phyloP scores from a whole-genome alignment of 2,888 invertebrate species.

The Noctua janthina region DNA sequence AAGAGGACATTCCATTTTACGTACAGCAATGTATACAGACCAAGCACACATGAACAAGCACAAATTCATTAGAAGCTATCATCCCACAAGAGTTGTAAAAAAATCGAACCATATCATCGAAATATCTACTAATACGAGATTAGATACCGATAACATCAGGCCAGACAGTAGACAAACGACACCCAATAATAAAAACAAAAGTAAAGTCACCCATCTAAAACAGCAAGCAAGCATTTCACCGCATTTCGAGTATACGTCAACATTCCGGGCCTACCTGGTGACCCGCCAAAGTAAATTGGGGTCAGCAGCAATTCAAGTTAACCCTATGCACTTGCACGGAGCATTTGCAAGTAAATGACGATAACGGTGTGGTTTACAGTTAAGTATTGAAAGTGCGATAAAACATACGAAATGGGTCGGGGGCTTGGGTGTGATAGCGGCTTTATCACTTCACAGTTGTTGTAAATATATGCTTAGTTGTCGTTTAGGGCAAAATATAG shows the following conservation, averaged over 20 bases:
- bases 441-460: slow-evolving; percentile 2
- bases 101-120: not conserved
- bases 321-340: slow-evolving; percentile 39
- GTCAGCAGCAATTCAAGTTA: slow-evolving; percentile 19
- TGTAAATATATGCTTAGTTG: not conserved
- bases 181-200: slow-evolving; percentile 5
- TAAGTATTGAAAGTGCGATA: slow-evolving; percentile 55
- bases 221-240: not conserved
- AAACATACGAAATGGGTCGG: slow-evolving; percentile 50
- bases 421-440: slow-evolving; percentile 5
- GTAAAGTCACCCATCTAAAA: not conserved
- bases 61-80: not conserved
- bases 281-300: slow-evolving; percentile 41
- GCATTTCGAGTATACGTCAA: slow-evolving; percentile 18
- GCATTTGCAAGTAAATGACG: slow-evolving; percentile 53
- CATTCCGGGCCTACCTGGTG: slow-evolving; percentile 29
- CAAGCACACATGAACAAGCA: not conserved
- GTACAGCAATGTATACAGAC: not conserved
- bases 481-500: not conserved
- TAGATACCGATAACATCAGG: not conserved
- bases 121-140: slow-evolving; percentile 1
- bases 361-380: slow-evolving; percentile 52
- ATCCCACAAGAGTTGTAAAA: not conserved
- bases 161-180: not conserved
- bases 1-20: not conserved